Percentiles rank a stretch among this genome's conserved stretches.
Evolutionary conservation across 64 coral and sea anemone genomes (phyloP).

Genomic region (Dendrophyllia cribrosa): DNA sequence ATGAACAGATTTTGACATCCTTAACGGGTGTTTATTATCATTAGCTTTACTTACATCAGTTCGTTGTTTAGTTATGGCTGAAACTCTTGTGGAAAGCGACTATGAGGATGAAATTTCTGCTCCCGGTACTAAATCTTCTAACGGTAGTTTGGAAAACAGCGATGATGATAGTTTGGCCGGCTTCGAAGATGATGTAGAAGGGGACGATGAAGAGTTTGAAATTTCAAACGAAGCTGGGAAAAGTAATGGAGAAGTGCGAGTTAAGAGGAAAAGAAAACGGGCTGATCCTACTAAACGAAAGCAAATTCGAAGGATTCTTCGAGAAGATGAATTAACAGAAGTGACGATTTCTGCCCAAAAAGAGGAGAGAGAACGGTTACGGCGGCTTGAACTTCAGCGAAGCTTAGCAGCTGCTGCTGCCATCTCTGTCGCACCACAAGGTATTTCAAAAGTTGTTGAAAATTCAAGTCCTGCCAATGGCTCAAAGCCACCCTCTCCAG

Average conservation of each 20-base stretch:
- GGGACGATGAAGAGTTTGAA: constrained; percentile 20
- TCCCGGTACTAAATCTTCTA: constrained; percentile 31
- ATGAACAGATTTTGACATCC: neutral
- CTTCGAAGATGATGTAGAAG: constrained; percentile 46
- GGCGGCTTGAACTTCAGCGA: constrained; percentile 92
- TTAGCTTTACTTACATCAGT: neutral
- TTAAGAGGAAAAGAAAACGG: constrained; percentile 66
- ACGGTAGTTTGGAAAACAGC: constrained; percentile 11
- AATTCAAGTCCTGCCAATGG: neutral
- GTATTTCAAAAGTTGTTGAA: neutral
- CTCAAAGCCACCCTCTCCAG: constrained; percentile 48
- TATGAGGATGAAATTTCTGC: constrained; percentile 29
- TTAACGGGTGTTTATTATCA: neutral
- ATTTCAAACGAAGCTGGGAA: neutral
- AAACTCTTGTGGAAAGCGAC: constrained; percentile 23
- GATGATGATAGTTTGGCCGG: constrained; percentile 39
- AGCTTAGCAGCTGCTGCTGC: constrained; percentile 76
- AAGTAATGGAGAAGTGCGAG: constrained; percentile 33
- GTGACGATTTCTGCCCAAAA: constrained; percentile 91
- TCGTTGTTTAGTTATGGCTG: neutral
- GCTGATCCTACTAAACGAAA: constrained; percentile 79
- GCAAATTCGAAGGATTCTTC: constrained; percentile 86
- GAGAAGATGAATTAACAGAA: constrained; percentile 68
- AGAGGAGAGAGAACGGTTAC: constrained; percentile 87
- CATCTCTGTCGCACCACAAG: neutral